Base-by-base conservation (phyloP, 2,797 vertebrate genomes). In the Cossypha dichroa region DNA sequence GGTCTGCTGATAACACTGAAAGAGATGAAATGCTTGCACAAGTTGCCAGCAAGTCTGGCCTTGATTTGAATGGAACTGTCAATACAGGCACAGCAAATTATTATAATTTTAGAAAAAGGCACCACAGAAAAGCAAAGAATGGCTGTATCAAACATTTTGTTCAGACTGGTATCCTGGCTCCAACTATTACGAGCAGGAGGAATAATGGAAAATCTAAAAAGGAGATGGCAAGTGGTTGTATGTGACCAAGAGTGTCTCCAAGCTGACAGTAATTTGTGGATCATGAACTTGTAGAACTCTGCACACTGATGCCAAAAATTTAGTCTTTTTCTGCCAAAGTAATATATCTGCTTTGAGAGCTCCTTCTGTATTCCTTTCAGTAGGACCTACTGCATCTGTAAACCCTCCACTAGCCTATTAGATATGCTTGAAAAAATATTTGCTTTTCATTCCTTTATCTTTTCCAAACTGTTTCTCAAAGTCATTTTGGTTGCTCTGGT, bases 141-240 rank as follows among this genome's bases (percentile, higher is more conserved):
- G 14, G 13, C 62, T 72, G 2, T 64, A 41, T 56, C 41, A 60
- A 31, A 56, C 25, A 18, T n/a, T 43, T 58, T 40, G 54, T 52
- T 79, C 43, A 48, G 52, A 43, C 41, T 34, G 23, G 14, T 41
- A 15, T 54, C 21, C 46, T 82, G 46, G 58, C 66, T 86, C 54
- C 3, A 9, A 34, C 19, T 16, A 38, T 67, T 68, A 46, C 0
- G 1, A 48, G 16, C 11, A 54, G 36, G 16, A 64, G 41, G 45
- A 70, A 72, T n/a, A 64, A 58, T 2, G 25, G 26, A 34, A 46
- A 76, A 69, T 12, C 40, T 56, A 25, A 90, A 80, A 78, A 56
- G 0, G 0, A 86, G 29, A 66, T 55, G 66, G 25, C 0, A 2
- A 21, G 17, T 54, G 40, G 38, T 34, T 6, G 29, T 2, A 5